These are phyloP conservation scores for Ivindomyrus marchei DNA, from an alignment of 2,113 vertebrate species.

Conservation along the genomic window DNA sequence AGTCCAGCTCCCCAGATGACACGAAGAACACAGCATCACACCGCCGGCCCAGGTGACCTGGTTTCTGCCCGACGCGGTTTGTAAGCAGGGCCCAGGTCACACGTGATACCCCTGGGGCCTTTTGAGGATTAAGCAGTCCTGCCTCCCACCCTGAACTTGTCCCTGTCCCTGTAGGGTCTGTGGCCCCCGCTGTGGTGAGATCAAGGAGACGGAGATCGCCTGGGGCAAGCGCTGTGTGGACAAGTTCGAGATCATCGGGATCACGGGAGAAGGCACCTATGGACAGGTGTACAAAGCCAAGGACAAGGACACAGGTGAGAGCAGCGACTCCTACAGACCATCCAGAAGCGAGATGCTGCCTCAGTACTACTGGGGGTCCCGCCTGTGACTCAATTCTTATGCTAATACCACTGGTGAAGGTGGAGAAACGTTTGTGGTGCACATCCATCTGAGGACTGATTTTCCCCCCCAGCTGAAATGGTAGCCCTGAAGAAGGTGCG, in stretches of 20 bases:
- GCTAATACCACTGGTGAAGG: background rate
- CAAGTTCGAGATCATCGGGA: slow-evolving; percentile 81
- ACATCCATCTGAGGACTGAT: background rate
- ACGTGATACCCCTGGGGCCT: background rate
- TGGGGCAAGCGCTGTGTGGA: slow-evolving; percentile 80
- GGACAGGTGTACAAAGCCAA: slow-evolving; percentile 79
- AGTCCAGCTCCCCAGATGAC: slow-evolving; percentile 69
- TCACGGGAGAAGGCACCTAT: slow-evolving; percentile 78
- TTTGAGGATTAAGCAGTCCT: background rate
- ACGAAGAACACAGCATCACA: slow-evolving; percentile 70
- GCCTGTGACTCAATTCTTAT: background rate
- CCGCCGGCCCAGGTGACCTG: slow-evolving; percentile 81
- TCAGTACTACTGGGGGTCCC: background rate
- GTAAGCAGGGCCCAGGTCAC: background rate
- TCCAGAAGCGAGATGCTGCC: background rate
- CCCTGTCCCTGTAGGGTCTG: slow-evolving; percentile 66
- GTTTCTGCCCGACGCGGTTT: slow-evolving; percentile 25
- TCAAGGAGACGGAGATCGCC: slow-evolving; percentile 74
- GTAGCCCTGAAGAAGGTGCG: slow-evolving; percentile 79
- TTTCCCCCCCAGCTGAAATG: slow-evolving; percentile 64
- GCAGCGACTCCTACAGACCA: background rate
- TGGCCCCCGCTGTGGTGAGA: slow-evolving; percentile 77
- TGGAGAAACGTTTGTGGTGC: background rate
- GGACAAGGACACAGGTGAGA: slow-evolving; percentile 78
- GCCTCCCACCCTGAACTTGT: background rate